Evolutionary conservation across 2,113 vertebrate species (phyloP), one percentile per base, ranked within the genome.

Genomic region (Calyptomena viridis): DNA sequence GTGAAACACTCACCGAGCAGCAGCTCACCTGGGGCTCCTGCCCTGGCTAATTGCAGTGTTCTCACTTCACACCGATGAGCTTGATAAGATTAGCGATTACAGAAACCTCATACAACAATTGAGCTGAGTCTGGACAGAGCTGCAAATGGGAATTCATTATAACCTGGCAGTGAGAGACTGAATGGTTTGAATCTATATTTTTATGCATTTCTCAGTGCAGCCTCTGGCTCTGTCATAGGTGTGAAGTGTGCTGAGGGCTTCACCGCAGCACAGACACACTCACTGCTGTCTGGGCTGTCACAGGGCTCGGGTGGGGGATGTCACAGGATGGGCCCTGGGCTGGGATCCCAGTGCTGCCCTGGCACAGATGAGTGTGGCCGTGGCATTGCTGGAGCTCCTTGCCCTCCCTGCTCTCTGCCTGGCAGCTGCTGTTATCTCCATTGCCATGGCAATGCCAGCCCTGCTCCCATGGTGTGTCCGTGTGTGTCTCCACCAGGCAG

Each of bases 401-500:
- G 94, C 89, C 83, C 96, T 87, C 39, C 14, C 91, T 19, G 68
- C 31, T 87, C 76, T 19, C 53, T 2, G 25, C 90, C 90, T 42
- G 67, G 79, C 89, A 86, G 95, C 67, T 5, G 89, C 76, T 2
- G 63, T 46, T 83, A n/a, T 91, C 96, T 91, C 55, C 84, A 96
- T 96, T 25, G 28, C 96, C 95, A 96, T 96, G 96, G 96, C 81
- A 84, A 95, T 95, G 96, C 89, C 89, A 75, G 95, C 14, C 56
- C 16, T 47, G 90, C 69, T 96, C 80, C 69, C 63, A 42, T 50
- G 1, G 62, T 7, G 14, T 14, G 82, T 9, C 62, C 33, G 20
- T 13, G 23, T 44, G 77, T 53, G 87, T 68, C 59, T 35, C 39
- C 2, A 4, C 42, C 21, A 3, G 64, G 44, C 56, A 21, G 76